Evolutionary conservation across 23 tunicate genomes (phyloP).

Genomic region (Oikopleura dioica): DNA sequence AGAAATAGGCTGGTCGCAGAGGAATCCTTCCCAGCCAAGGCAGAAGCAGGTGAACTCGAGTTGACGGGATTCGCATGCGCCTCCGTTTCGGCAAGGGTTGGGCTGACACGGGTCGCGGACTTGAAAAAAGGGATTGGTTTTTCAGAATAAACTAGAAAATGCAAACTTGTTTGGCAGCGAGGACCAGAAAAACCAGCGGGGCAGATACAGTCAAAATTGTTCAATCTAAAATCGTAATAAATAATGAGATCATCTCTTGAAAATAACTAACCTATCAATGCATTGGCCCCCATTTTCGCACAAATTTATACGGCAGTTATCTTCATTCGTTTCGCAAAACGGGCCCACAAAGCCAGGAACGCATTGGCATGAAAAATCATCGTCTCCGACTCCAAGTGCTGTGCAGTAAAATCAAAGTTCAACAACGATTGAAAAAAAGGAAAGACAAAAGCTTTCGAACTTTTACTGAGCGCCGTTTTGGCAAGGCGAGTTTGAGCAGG

Average conservation of each 20-base stretch:
- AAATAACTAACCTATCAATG: too few relatives aligned
- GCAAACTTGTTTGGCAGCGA: background rate
- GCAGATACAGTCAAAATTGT: background rate
- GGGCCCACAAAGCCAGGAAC: slow-evolving; percentile 17
- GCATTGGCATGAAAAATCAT: slow-evolving; percentile 5
- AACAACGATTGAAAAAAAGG: too few relatives aligned
- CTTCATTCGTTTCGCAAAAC: slow-evolving; percentile 25
- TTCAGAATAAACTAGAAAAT: too few relatives aligned
- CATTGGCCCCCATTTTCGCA: slow-evolving; percentile 62
- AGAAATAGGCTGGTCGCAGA: too few relatives aligned
- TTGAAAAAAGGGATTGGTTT: too few relatives aligned
- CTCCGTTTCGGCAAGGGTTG: background rate
- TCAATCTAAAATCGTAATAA: too few relatives aligned
- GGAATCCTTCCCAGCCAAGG: background rate
- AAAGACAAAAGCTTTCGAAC: too few relatives aligned
- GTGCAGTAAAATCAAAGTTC: too few relatives aligned
- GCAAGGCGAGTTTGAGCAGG: background rate
- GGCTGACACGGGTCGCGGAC: background rate
- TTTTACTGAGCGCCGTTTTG: background rate
- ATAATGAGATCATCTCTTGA: too few relatives aligned
- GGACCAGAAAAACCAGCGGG: background rate
- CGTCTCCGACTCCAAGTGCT: background rate
- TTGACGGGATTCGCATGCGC: background rate
- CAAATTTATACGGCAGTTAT: slow-evolving; percentile 40
- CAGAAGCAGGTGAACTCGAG: background rate